Percentiles rank a stretch among this genome's conserved stretches.
phyloP scores from a whole-genome alignment of 2,797 vertebrate genomes.

The Rhinoraja longicauda region DNA sequence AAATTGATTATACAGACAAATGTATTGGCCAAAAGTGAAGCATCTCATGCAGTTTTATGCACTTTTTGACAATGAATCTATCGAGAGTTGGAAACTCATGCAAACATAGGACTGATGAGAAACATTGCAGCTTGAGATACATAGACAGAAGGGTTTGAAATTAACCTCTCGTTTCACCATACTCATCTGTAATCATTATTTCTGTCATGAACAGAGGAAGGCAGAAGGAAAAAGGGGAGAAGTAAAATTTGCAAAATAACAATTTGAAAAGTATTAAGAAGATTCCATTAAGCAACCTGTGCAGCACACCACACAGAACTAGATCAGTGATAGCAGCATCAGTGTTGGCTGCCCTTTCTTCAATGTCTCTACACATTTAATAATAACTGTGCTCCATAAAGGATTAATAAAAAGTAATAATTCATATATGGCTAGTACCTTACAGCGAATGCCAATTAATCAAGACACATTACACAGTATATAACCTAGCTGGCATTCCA shows the following conservation, averaged over 20 bases:
- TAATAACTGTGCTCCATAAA: neutral
- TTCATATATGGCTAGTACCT: constrained; percentile 31
- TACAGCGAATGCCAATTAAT: neutral
- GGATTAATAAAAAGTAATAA: neutral
- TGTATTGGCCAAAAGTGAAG: neutral
- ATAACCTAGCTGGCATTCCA: neutral
- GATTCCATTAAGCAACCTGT: neutral
- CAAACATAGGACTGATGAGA: constrained; percentile 27
- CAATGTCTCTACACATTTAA: neutral
- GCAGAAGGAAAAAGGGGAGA: constrained; percentile 51
- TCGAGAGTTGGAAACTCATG: neutral
- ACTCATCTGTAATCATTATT: constrained; percentile 74
- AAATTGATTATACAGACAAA: neutral
- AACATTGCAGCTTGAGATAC: constrained; percentile 18
- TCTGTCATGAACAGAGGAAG: constrained; percentile 65
- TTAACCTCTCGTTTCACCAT: constrained; percentile 67
- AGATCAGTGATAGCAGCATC: neutral
- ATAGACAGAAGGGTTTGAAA: constrained; percentile 50
- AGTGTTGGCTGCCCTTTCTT: constrained; percentile 8
- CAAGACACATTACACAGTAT: neutral
- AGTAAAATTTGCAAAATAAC: constrained; percentile 51
- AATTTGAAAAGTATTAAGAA: constrained; percentile 1
- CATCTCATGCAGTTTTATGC: constrained; percentile 8
- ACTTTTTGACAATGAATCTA: neutral
- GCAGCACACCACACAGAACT: neutral